Evolutionary conservation across 2,113 vertebrate species (phyloP).

Genomic region (Vombatus ursinus): DNA sequence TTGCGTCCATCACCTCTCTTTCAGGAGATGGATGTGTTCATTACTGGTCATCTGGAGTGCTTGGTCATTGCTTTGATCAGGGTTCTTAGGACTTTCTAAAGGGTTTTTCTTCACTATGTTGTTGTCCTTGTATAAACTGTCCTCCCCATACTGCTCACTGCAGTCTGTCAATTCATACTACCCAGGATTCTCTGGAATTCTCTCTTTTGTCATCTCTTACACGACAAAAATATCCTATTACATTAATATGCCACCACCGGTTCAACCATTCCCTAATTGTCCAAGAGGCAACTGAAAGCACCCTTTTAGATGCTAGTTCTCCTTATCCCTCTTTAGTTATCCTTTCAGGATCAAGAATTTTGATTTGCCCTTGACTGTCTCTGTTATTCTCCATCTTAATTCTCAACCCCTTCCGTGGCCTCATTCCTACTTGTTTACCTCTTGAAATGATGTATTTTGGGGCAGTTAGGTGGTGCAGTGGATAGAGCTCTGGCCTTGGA

Average conservation of each 20-base stretch:
- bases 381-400: not conserved
- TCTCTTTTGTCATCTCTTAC: not conserved
- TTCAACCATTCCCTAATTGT: not conserved
- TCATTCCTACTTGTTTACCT: not conserved
- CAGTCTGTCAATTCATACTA: not conserved
- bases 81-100: not conserved
- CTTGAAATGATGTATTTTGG: not conserved
- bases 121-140: not conserved
- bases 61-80: not conserved
- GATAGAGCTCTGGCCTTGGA: no score
- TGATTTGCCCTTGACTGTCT: not conserved
- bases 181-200: not conserved
- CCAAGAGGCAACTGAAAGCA: not conserved
- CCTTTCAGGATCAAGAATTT: not conserved
- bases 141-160: not conserved
- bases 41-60: not conserved
- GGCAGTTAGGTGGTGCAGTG: no score
- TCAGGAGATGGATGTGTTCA: not conserved
- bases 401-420: not conserved
- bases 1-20: not conserved
- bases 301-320: not conserved
- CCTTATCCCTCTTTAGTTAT: not conserved
- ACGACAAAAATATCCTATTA: not conserved
- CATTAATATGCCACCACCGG: not conserved
- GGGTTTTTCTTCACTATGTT: not conserved